A percentile compares a stretch with the other conserved stretches of the same genome.
These are phyloP conservation scores for Pachymerium ferrugineum DNA, from an alignment of 2,888 invertebrate genomes.

Conservation along the genomic window DNA sequence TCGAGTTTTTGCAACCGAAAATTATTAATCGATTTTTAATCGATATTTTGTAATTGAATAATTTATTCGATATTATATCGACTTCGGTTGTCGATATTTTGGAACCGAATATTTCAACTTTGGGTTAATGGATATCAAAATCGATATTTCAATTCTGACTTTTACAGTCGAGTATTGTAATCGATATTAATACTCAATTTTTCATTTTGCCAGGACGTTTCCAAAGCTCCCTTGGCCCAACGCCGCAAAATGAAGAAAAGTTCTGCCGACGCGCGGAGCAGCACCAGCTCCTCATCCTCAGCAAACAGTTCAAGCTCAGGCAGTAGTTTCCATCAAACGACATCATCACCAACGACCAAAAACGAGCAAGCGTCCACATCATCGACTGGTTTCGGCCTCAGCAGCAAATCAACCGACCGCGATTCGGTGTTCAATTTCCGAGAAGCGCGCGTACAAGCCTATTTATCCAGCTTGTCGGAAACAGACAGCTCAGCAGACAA, in stretches of 20 bases:
- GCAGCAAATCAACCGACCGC: constrained; percentile 25
- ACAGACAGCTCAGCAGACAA: constrained; percentile 42
- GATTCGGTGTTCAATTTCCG: constrained; percentile 50
- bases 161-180: background rate
- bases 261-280: constrained; percentile 49
- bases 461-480: constrained; percentile 52
- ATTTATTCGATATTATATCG: too few species aligned
- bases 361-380: constrained; percentile 41
- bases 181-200: background rate
- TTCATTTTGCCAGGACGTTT: constrained; percentile 56
- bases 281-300: constrained; percentile 50
- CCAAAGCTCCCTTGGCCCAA: constrained; percentile 64
- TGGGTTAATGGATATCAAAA: too few species aligned
- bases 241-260: constrained; percentile 58
- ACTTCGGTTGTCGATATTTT: too few species aligned
- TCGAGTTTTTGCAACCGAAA: too few species aligned
- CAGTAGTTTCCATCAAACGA: constrained; percentile 48
- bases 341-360: constrained; percentile 42
- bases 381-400: constrained; percentile 40
- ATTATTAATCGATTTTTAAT: too few species aligned
- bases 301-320: constrained; percentile 48
- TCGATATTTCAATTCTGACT: background rate
- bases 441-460: constrained; percentile 52
- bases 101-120: too few species aligned
- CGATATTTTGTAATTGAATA: too few species aligned